A percentile compares a stretch with the other conserved stretches of the same genome.
Evolutionary conservation across 2,797 vertebrate genomes (phyloP).

Genomic region (Eulemur albifrons): DNA sequence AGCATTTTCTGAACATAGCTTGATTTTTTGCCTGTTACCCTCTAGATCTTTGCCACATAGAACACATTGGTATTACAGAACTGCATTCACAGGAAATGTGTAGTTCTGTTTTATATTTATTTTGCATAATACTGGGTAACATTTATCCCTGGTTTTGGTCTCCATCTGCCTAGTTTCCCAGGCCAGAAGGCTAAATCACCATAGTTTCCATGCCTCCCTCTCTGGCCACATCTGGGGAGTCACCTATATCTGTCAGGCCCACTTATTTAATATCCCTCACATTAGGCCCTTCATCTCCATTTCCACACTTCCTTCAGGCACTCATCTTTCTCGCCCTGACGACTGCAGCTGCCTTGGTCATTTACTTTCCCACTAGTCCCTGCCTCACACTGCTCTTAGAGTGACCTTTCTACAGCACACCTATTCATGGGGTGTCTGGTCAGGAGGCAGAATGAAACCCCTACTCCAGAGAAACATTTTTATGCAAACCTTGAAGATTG

Average conservation of each 20-base stretch:
- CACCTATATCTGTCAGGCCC: background rate
- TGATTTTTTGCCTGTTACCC: background rate
- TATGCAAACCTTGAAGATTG: background rate
- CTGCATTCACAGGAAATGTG: background rate
- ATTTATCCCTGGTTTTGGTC: background rate
- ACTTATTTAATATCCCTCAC: background rate
- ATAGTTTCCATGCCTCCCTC: background rate
- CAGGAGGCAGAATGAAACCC: background rate
- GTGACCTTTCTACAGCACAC: background rate
- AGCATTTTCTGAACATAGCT: background rate
- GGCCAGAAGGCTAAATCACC: background rate
- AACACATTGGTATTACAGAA: background rate
- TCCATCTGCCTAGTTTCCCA: background rate
- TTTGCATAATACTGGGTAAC: background rate
- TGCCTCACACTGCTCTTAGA: background rate
- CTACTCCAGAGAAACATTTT: background rate
- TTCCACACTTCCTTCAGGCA: background rate
- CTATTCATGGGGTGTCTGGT: background rate
- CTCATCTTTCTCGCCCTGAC: background rate
- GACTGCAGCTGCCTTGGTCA: background rate
- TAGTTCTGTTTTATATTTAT: background rate
- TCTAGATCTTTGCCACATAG: background rate
- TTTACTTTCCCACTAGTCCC: background rate
- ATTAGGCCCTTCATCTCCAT: background rate
- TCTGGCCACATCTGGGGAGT: background rate